A percentile compares a stretch with the other conserved stretches of the same genome.
These are phyloP conservation scores for Ennomos quercinarius DNA, from an alignment of 2,888 invertebrate species.

Conservation along the genomic window DNA sequence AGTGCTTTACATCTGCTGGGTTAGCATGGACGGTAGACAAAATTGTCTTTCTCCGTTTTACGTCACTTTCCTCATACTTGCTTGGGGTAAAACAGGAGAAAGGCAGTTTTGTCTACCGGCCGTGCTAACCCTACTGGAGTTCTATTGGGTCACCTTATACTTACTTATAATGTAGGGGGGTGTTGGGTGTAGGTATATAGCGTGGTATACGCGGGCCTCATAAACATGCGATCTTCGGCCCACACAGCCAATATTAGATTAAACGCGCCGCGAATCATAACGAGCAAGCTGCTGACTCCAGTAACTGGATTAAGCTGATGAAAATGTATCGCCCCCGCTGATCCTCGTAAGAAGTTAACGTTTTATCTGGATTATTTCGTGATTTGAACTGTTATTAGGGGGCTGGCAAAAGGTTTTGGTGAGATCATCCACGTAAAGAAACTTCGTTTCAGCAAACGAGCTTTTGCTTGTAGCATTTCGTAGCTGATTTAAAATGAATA, in stretches of 20 bases:
- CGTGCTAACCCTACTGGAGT: no score
- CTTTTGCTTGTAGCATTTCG: no score
- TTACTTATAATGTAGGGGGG: not conserved
- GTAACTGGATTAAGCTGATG: constrained; percentile 56
- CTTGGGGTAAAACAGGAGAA: no score
- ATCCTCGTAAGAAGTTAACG: constrained; percentile 44
- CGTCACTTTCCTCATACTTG: no score
- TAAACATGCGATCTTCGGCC: constrained; percentile 50
- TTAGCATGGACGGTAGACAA: no score
- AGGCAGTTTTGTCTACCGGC: no score
- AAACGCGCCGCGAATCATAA: constrained; percentile 51
- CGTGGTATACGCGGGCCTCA: constrained; percentile 6
- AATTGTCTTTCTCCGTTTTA: no score
- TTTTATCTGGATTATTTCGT: constrained; percentile 37
- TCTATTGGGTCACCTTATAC: no score
- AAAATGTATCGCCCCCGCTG: constrained; percentile 55
- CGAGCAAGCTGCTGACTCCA: constrained; percentile 49
- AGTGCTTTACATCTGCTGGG: no score
- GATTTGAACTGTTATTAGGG: constrained; percentile 31
- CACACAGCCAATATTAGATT: constrained; percentile 51
- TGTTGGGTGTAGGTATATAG: not conserved
- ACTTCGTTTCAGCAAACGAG: not conserved
- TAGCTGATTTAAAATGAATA: no score
- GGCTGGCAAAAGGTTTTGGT: constrained; percentile 13
- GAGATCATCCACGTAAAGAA: constrained; percentile 1